These are phyloP conservation scores for Sebastes iracundus DNA, from an alignment of 2,797 vertebrate genomes.

Conservation along the genomic window DNA sequence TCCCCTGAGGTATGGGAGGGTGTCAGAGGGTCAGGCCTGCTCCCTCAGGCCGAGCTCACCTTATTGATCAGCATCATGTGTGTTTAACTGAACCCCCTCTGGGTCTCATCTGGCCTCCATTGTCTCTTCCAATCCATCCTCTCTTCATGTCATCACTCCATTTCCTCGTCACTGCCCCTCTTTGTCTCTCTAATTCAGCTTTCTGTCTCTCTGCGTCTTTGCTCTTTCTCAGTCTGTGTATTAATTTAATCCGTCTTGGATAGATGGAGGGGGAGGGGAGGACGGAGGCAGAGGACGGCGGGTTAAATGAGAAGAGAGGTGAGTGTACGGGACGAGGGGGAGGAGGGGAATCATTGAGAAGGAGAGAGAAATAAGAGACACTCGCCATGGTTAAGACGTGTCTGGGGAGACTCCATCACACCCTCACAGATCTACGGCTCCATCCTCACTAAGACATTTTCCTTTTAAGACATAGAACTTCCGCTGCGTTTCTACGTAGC, in stretches of 20 bases:
- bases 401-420: not conserved
- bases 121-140: constrained; percentile 36
- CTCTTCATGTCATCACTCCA: constrained; percentile 27
- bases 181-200: constrained; percentile 22
- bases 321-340: constrained; percentile 9
- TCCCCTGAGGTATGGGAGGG: constrained; percentile 5
- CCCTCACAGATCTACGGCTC: too few species aligned
- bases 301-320: constrained; percentile 30
- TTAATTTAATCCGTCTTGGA: constrained; percentile 32
- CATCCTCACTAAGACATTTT: too few species aligned
- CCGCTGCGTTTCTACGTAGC: too few species aligned
- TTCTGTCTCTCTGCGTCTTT: constrained; percentile 9
- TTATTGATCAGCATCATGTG: constrained; percentile 60
- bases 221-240: constrained; percentile 16
- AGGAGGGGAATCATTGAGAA: constrained; percentile 9
- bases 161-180: not conserved
- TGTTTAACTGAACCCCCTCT: constrained; percentile 58
- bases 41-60: constrained; percentile 8
- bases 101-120: constrained; percentile 44
- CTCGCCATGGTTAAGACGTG: not conserved
- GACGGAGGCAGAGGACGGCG: not conserved
- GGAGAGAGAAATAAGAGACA: not conserved
- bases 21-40: not conserved
- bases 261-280: not conserved
- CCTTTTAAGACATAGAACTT: too few species aligned